These are phyloP conservation scores for Sporophila hypoxantha DNA, from an alignment of 2,113 vertebrate species.

Conservation along the genomic window DNA sequence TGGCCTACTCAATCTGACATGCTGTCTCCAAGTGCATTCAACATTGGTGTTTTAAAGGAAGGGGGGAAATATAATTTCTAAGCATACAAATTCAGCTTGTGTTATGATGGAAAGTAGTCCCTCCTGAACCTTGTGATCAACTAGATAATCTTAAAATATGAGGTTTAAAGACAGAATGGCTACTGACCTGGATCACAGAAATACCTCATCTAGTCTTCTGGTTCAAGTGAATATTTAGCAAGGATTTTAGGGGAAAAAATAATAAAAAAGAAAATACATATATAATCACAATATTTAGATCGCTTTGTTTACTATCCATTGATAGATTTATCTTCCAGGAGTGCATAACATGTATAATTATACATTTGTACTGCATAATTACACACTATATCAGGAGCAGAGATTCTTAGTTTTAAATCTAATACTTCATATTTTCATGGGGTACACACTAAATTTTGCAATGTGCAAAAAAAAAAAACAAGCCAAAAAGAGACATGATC, in stretches of 20 bases:
- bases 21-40: neutral
- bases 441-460: neutral
- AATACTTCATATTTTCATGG: neutral
- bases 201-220: neutral
- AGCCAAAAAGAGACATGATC: accelerated
- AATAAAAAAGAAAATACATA: neutral
- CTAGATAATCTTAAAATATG: neutral
- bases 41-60: neutral
- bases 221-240: neutral
- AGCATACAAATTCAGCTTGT: neutral
- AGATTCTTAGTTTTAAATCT: neutral
- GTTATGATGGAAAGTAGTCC: neutral
- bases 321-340: neutral
- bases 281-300: neutral
- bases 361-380: neutral
- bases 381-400: neutral
- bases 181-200: neutral
- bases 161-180: neutral
- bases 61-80: neutral
- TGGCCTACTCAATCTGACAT: neutral
- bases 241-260: neutral
- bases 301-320: neutral
- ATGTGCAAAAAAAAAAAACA: neutral
- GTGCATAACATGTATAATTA: neutral
- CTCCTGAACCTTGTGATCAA: neutral